Evolutionary conservation across 2,888 invertebrate genomes (phyloP).

Genomic region (Belgica antarctica): DNA sequence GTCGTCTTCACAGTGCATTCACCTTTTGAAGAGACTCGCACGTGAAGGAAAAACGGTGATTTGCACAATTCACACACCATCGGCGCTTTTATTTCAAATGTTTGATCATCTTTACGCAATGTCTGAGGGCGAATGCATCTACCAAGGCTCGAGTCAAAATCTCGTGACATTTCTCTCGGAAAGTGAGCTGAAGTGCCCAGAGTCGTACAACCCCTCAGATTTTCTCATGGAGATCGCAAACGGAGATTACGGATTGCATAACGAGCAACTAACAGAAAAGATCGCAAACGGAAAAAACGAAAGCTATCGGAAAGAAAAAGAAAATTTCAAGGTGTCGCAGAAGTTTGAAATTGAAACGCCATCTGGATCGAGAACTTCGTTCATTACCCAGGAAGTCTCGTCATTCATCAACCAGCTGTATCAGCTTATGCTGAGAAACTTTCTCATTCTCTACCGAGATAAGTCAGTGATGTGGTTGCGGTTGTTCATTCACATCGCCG

Average conservation of each 20-base stretch:
- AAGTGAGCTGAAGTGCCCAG: conserved; percentile 73
- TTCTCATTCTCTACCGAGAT: background rate
- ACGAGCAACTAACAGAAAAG: conserved; percentile 59
- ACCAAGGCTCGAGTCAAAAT: conserved; percentile 73
- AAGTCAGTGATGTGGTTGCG: conserved; percentile 50
- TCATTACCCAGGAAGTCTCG: background rate
- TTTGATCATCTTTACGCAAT: conserved; percentile 86
- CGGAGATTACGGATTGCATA: conserved; percentile 69
- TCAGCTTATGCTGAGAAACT: background rate
- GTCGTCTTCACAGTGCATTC: conserved; percentile 78
- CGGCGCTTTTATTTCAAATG: conserved; percentile 79
- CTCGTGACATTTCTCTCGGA: conserved; percentile 74
- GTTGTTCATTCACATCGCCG: conserved; percentile 54
- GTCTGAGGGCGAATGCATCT: conserved; percentile 74
- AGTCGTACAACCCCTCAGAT: conserved; percentile 91
- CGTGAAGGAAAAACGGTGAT: conserved; percentile 81
- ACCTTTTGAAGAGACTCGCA: conserved; percentile 76
- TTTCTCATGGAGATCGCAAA: conserved; percentile 82
- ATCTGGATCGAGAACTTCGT: background rate
- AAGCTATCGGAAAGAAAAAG: conserved; percentile 57
- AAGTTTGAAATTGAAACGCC: background rate
- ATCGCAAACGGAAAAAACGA: conserved; percentile 63
- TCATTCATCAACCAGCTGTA: background rate
- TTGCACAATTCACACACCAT: conserved; percentile 89
- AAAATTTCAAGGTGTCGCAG: background rate